phyloP scores from a whole-genome alignment of 1,140 invertebrate species.

The Delia radicum region DNA sequence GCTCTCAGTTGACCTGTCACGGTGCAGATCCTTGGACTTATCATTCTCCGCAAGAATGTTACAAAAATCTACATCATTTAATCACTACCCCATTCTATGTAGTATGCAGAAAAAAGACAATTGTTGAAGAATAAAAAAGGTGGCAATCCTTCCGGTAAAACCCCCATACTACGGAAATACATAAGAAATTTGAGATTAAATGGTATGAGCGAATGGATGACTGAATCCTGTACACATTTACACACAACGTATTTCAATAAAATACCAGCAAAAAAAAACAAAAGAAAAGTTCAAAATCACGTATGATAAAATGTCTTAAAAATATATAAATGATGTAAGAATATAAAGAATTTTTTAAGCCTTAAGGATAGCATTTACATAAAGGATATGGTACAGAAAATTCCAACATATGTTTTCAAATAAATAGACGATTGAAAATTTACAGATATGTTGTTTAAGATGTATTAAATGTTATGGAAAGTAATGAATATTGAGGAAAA shows the following conservation, averaged over 20 bases:
- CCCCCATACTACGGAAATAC: background rate
- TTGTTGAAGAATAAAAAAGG: background rate
- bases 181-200: background rate
- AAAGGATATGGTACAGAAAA: background rate
- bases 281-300: conserved; percentile 3
- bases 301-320: conserved; percentile 6
- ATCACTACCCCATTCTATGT: no score
- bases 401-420: conserved; percentile 4
- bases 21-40: no score
- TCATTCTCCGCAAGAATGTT: no score
- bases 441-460: background rate
- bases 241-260: background rate
- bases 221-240: background rate
- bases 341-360: background rate
- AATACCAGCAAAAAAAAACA: background rate
- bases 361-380: background rate
- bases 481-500: background rate
- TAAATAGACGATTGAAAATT: background rate
- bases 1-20: no score
- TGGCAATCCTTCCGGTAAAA: conserved; percentile 8
- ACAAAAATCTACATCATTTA: no score
- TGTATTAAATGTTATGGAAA: background rate
- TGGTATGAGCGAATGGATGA: background rate
- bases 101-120: no score
- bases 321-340: background rate